Conservation (phyloP, 92 coral and sea anemone genomes). For the Zoanthus gigantus region DNA sequence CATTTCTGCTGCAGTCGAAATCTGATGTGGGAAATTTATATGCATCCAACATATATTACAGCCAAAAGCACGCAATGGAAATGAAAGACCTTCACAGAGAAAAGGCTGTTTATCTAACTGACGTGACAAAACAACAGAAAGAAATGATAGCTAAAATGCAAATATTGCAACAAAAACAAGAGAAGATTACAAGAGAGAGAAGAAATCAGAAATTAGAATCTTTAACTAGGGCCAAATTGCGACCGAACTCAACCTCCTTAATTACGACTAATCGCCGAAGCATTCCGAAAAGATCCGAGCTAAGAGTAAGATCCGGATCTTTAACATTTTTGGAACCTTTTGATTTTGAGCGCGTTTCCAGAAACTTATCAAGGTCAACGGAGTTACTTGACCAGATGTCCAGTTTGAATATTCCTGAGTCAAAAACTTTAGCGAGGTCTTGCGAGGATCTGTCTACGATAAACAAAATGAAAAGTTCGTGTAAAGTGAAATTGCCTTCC, state of each 20-base stretch:
- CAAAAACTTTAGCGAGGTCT: constrained; percentile 61
- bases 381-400: constrained; percentile 60
- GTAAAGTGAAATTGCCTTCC: constrained; percentile 66
- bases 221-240: constrained; percentile 45
- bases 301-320: constrained; percentile 75
- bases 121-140: constrained; percentile 81
- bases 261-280: constrained; percentile 58
- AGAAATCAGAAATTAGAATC: constrained; percentile 63
- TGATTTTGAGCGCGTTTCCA: constrained; percentile 49
- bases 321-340: constrained; percentile 77
- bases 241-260: constrained; percentile 89
- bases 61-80: constrained; percentile 89
- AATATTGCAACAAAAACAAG: constrained; percentile 82
- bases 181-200: constrained; percentile 65
- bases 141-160: constrained; percentile 85
- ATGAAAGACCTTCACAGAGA: constrained; percentile 79
- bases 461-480: constrained; percentile 19
- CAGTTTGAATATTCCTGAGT: constrained; percentile 32
- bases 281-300: constrained; percentile 55
- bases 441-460: constrained; percentile 79
- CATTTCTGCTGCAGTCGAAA: constrained; percentile 91
- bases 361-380: constrained; percentile 72
- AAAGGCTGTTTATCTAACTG: constrained; percentile 66
- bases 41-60: constrained; percentile 94
- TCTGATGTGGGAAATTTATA: constrained; percentile 89